A percentile compares a stretch with the other conserved stretches of the same genome.
Evolutionary conservation across 2,797 vertebrate genomes (phyloP).

Genomic region (Sorex maritimensis): DNA sequence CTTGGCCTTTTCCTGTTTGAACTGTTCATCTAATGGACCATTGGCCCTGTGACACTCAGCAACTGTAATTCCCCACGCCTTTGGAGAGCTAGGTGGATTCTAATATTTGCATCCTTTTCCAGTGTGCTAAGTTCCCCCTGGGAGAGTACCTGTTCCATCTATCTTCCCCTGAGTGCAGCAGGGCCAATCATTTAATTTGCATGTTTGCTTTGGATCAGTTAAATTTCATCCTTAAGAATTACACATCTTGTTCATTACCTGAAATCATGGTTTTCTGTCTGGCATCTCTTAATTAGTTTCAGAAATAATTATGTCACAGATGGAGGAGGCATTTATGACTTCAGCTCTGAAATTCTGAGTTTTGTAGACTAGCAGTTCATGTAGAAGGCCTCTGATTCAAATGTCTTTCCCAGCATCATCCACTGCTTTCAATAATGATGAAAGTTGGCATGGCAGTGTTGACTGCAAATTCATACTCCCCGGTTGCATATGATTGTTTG

Average conservation of each 20-base stretch:
- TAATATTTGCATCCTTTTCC: not conserved
- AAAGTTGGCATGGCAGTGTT: conserved; percentile 35
- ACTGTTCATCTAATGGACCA: conserved; percentile 60
- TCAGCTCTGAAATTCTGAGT: conserved; percentile 81
- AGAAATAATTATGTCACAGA: conserved; percentile 82
- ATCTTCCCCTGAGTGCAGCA: conserved; percentile 44
- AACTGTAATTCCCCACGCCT: conserved; percentile 40
- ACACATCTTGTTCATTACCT: conserved; percentile 72
- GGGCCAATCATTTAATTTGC: conserved; percentile 57
- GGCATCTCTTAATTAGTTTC: conserved; percentile 82
- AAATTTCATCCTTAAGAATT: conserved; percentile 69
- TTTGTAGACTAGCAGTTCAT: conserved; percentile 30
- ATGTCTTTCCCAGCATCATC: conserved; percentile 54
- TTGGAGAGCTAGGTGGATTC: not conserved
- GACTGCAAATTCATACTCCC: conserved; percentile 41
- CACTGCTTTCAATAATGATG: conserved; percentile 47
- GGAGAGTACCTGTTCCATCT: not conserved
- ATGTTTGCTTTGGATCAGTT: conserved; percentile 61
- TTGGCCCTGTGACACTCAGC: conserved; percentile 47
- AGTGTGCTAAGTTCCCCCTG: conserved; percentile 29
- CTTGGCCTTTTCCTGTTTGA: conserved; percentile 68
- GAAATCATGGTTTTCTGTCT: conserved; percentile 78
- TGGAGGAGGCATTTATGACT: conserved; percentile 81
- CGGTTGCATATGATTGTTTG: conserved; percentile 47
- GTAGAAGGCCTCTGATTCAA: conserved; percentile 46